Conservation (phyloP, 2,797 vertebrate species). For the Enteromius radiatus region DNA sequence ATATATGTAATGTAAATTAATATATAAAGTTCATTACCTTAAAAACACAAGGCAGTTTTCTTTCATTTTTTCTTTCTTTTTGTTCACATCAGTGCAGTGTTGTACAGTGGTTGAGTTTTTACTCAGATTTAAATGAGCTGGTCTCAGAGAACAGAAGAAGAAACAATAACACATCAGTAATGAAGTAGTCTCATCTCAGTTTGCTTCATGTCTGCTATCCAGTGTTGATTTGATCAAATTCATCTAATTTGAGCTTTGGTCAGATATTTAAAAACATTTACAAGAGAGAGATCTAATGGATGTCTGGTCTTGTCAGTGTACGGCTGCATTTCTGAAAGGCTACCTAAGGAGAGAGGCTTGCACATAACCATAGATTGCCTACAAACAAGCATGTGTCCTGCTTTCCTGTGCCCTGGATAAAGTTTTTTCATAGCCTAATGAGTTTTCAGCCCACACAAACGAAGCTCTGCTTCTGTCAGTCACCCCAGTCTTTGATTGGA, state of each 20-base stretch:
- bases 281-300: conserved; percentile 14
- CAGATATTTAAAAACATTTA: conserved; percentile 13
- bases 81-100: neutral
- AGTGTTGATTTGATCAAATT: conserved; percentile 28
- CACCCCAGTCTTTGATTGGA: conserved; percentile 76
- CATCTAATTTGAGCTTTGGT: conserved; percentile 25
- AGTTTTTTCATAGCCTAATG: conserved; percentile 84
- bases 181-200: neutral
- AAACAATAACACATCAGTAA: neutral
- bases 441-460: conserved; percentile 77
- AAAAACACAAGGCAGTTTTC: neutral
- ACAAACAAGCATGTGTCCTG: conserved; percentile 74
- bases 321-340: conserved; percentile 46
- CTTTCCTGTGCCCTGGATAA: conserved; percentile 75
- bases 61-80: neutral
- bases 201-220: neutral
- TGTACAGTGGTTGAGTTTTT: neutral
- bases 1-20: neutral
- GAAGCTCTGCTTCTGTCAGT: conserved; percentile 76
- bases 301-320: conserved; percentile 22
- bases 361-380: conserved; percentile 31
- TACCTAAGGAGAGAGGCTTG: conserved; percentile 36
- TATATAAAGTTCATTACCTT: neutral
- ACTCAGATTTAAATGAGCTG: neutral
- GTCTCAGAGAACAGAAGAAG: neutral